A percentile compares a stretch with the other conserved stretches of the same genome.
Conservation (phyloP, 2,888 invertebrate genomes). For the Drosophila prolongata region DNA sequence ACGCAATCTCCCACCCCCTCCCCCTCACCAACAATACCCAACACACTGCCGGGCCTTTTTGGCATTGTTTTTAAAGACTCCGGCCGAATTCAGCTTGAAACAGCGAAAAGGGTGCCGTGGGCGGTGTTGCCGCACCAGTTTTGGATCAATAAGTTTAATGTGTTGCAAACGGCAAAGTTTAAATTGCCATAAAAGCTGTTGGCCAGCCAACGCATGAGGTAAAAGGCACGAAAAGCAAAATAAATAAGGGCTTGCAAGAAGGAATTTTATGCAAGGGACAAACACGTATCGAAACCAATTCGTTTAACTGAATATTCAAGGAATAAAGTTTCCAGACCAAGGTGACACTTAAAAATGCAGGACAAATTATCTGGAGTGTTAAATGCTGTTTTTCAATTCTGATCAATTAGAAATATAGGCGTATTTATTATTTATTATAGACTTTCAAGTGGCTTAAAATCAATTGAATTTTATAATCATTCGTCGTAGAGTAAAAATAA, state of each 20-base stretch:
- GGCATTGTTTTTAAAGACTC: constrained; percentile 30
- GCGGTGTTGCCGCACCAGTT: background rate
- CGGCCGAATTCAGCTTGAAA: background rate
- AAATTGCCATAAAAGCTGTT: constrained; percentile 11
- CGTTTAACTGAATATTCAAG: background rate
- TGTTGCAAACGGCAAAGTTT: constrained; percentile 18
- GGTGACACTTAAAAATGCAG: constrained; percentile 1
- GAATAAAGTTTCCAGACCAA: background rate
- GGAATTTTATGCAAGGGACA: background rate
- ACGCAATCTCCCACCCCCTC: background rate
- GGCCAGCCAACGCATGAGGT: background rate
- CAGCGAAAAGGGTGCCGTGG: background rate
- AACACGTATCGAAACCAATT: background rate
- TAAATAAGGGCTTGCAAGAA: background rate
- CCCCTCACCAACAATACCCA: background rate
- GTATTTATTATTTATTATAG: too few species aligned
- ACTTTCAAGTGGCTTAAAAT: too few species aligned
- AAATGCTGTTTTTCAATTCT: too few species aligned
- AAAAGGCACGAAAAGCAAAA: background rate
- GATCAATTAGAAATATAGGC: too few species aligned
- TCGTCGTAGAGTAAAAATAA: too few species aligned
- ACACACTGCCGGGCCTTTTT: constrained; percentile 6
- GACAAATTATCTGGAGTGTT: background rate
- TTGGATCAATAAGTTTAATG: constrained; percentile 44
- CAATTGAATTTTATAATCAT: too few species aligned